phyloP scores from a whole-genome alignment of 2,113 vertebrate species.

The Crotophaga sulcirostris region DNA sequence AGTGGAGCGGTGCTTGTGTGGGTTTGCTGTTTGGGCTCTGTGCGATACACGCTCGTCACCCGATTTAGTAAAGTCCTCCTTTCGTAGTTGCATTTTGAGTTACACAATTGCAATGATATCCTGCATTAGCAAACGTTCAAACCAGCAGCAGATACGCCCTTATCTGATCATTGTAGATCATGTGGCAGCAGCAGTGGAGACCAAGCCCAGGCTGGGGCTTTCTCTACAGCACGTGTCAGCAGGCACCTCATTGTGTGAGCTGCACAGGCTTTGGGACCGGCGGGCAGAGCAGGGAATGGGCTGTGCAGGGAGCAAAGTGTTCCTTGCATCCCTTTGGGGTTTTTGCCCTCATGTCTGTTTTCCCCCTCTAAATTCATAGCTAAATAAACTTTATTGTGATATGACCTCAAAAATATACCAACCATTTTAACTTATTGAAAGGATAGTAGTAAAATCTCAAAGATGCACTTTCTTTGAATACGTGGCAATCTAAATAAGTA shows the following conservation, averaged over 20 bases:
- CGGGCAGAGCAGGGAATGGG: fast-evolving
- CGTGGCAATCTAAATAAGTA: neutral
- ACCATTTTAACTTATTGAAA: neutral
- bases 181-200: neutral
- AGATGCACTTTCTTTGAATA: neutral
- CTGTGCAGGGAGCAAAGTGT: neutral
- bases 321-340: neutral
- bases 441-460: neutral
- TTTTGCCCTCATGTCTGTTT: neutral
- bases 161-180: neutral
- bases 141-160: neutral
- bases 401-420: neutral
- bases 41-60: fast-evolving
- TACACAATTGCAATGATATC: fast-evolving
- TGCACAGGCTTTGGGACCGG: neutral
- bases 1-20: neutral
- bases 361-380: neutral
- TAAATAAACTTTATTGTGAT: neutral
- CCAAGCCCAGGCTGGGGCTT: fast-evolving
- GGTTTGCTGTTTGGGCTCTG: neutral
- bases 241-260: neutral
- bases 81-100: fast-evolving
- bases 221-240: neutral
- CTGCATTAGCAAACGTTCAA: neutral
- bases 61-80: neutral